phyloP scores from a whole-genome alignment of 2,113 vertebrate species.

The Neoarius graeffei region DNA sequence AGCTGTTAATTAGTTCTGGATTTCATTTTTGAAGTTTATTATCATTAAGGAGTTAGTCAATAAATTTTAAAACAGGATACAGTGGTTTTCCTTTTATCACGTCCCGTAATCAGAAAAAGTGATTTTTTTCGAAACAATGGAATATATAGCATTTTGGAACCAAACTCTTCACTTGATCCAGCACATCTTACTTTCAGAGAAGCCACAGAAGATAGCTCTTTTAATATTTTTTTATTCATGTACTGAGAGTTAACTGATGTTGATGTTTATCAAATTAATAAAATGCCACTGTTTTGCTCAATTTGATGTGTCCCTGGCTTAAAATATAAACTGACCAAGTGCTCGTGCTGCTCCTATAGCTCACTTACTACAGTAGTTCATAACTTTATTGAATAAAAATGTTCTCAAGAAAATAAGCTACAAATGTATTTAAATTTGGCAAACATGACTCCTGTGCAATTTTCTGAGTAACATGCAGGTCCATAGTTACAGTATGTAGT shows the following conservation, averaged over 20 bases:
- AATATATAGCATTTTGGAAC: too few species aligned
- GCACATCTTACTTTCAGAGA: neutral
- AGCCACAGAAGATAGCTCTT: too few species aligned
- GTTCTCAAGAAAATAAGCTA: neutral
- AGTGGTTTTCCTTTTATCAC: too few species aligned
- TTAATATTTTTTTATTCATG: too few species aligned
- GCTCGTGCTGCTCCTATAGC: neutral
- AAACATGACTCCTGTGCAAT: too few species aligned
- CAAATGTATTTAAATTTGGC: neutral
- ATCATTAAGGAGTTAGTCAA: too few species aligned
- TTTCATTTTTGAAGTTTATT: too few species aligned
- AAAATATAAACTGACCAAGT: neutral
- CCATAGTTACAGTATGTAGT: too few species aligned
- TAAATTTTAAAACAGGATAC: too few species aligned
- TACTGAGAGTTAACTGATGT: neutral
- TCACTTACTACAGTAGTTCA: neutral
- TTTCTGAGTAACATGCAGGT: too few species aligned
- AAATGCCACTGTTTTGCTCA: neutral
- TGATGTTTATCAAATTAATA: neutral
- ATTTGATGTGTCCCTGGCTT: neutral
- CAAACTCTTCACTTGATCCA: neutral
- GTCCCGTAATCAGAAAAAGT: too few species aligned
- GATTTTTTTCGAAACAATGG: neutral
- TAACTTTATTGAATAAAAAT: neutral
- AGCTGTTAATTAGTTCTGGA: too few species aligned